Percentiles rank a stretch among this genome's conserved stretches.
Conservation (phyloP, 2,888 invertebrate genomes). For the Polydesmus complanatus region DNA sequence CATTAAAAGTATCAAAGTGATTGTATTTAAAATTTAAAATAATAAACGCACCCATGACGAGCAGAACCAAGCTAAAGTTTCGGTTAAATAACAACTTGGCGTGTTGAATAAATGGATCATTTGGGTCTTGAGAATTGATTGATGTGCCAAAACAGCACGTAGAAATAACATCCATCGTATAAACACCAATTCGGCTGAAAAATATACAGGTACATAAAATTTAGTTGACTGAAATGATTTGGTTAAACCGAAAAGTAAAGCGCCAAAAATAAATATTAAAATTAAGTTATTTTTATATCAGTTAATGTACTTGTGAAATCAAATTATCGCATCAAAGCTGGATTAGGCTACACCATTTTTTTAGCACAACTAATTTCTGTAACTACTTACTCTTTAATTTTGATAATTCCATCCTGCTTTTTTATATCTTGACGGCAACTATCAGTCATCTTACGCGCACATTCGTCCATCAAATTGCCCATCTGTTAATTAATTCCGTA, state of each 20-base stretch:
- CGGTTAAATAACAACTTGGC: slow-evolving; percentile 10
- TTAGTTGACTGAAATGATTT: too few species aligned
- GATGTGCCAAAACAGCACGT: slow-evolving; percentile 5
- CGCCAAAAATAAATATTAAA: too few species aligned
- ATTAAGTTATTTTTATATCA: too few species aligned
- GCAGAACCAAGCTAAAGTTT: neutral
- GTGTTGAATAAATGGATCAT: slow-evolving; percentile 7
- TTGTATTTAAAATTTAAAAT: neutral
- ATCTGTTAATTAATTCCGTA: neutral
- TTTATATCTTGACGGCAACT: neutral
- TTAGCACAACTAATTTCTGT: too few species aligned
- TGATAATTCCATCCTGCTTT: neutral
- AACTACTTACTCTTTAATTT: neutral
- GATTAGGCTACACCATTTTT: too few species aligned
- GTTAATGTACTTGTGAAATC: too few species aligned
- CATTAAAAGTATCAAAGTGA: neutral
- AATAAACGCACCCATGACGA: neutral
- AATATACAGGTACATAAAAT: too few species aligned
- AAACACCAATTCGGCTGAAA: neutral
- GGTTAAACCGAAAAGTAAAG: too few species aligned
- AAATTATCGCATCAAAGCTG: too few species aligned
- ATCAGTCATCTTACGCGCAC: neutral
- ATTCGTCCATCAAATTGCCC: neutral
- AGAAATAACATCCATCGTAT: slow-evolving; percentile 11
- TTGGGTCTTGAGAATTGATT: slow-evolving; percentile 5